Conservation (phyloP, 2,113 vertebrate species). For the Centropristis striata region DNA sequence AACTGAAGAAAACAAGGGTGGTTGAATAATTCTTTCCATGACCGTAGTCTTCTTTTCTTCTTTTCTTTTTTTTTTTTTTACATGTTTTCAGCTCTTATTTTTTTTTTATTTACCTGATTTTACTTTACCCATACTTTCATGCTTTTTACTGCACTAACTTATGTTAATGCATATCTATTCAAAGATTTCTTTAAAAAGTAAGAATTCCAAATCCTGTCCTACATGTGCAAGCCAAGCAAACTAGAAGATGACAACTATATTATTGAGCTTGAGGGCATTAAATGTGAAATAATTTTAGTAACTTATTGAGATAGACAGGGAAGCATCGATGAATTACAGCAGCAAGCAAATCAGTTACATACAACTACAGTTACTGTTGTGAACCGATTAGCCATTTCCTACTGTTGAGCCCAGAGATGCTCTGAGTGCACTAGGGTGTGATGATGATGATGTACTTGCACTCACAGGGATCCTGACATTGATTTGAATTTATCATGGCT, state of each 20-base stretch:
- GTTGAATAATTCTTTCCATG: too few species aligned
- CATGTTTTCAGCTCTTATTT: too few species aligned
- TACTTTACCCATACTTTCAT: too few species aligned
- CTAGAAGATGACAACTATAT: neutral
- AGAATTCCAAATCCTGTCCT: too few species aligned
- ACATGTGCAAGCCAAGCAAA: too few species aligned
- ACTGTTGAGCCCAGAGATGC: neutral
- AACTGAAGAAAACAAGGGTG: too few species aligned
- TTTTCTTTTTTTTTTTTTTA: too few species aligned
- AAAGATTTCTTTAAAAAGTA: too few species aligned
- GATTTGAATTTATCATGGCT: constrained; percentile 44
- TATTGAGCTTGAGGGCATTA: neutral
- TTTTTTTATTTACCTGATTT: too few species aligned
- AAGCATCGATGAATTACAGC: constrained; percentile 11
- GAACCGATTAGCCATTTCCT: neutral
- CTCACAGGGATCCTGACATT: constrained; percentile 38
- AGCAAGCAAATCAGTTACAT: constrained; percentile 24
- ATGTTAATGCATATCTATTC: too few species aligned
- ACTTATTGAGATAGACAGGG: neutral
- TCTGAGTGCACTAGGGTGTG: constrained; percentile 28
- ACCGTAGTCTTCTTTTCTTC: too few species aligned
- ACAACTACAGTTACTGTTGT: constrained; percentile 4
- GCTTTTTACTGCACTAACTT: too few species aligned
- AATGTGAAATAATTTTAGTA: neutral
- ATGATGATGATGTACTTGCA: constrained; percentile 37